Percentiles rank a stretch among this genome's conserved stretches.
Conservation (phyloP, 2,888 invertebrate genomes). For the Loripinus fragilis region DNA sequence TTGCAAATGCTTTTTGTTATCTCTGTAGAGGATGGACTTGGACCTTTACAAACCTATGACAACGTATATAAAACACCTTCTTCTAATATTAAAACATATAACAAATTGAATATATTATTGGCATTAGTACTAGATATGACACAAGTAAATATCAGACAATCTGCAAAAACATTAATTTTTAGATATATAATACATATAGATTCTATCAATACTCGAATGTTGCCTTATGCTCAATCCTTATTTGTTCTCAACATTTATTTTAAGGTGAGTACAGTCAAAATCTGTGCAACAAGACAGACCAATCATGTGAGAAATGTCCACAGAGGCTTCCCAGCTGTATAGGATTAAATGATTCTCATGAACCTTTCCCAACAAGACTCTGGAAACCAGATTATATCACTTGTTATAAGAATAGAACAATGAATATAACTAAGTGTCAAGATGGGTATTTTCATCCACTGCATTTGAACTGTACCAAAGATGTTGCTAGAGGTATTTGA, state of each 20-base stretch:
- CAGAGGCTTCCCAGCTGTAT: slow-evolving; percentile 46
- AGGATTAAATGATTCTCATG: slow-evolving; percentile 31
- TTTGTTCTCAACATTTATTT: slow-evolving; percentile 42
- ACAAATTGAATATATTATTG: too few relatives aligned
- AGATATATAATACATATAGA: too few relatives aligned
- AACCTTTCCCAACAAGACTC: slow-evolving; percentile 32
- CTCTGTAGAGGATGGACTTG: too few relatives aligned
- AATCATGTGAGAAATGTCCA: slow-evolving; percentile 31
- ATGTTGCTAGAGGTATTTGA: background rate
- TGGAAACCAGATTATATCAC: slow-evolving; percentile 44
- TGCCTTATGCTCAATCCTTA: too few relatives aligned
- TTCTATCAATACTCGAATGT: too few relatives aligned
- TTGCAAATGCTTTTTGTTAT: too few relatives aligned
- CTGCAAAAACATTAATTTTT: too few relatives aligned
- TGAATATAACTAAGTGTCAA: slow-evolving; percentile 20
- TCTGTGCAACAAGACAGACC: slow-evolving; percentile 17
- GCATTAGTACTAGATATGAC: too few relatives aligned
- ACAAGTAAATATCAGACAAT: too few relatives aligned
- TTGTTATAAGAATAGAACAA: slow-evolving; percentile 42
- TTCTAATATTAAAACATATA: too few relatives aligned
- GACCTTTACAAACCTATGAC: too few relatives aligned
- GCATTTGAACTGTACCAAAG: background rate
- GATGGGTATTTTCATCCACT: slow-evolving; percentile 41
- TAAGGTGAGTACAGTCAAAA: slow-evolving; percentile 44
- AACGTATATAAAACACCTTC: too few relatives aligned